Evolutionary conservation across 2,888 invertebrate genomes (phyloP).

Genomic region (Oscheius sp.): DNA sequence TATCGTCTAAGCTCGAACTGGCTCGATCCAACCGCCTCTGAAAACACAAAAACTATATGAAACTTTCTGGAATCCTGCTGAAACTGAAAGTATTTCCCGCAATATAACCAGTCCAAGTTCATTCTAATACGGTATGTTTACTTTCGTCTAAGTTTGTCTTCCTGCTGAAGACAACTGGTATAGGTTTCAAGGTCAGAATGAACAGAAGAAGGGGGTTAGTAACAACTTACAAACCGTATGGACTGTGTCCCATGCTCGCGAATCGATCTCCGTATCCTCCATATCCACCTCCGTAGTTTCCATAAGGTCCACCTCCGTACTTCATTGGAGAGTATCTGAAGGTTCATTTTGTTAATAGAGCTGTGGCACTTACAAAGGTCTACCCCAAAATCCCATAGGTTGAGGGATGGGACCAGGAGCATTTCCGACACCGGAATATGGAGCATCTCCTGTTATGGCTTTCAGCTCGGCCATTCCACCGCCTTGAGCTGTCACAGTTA

Average conservation of each 20-base stretch:
- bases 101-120: too few species aligned
- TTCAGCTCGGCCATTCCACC: conserved; percentile 60
- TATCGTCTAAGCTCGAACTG: background rate
- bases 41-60: background rate
- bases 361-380: conserved; percentile 42
- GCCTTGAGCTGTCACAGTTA: background rate
- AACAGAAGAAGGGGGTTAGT: conserved; percentile 7
- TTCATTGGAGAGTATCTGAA: conserved; percentile 46
- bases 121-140: too few species aligned
- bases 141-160: too few species aligned
- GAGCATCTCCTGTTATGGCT: conserved; percentile 57
- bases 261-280: conserved; percentile 47
- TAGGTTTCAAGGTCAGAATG: conserved; percentile 1
- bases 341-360: background rate
- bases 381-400: conserved; percentile 62
- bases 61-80: too few species aligned
- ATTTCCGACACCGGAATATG: conserved; percentile 56
- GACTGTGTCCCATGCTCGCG: conserved; percentile 48
- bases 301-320: conserved; percentile 36
- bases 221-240: conserved; percentile 59
- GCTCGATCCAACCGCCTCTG: conserved; percentile 9
- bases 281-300: conserved; percentile 38
- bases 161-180: too few species aligned
- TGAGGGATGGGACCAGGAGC: conserved; percentile 56
- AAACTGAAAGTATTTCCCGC: too few species aligned